Conservation (phyloP, 2,888 invertebrate species). For the Amphimallon solstitiale region DNA sequence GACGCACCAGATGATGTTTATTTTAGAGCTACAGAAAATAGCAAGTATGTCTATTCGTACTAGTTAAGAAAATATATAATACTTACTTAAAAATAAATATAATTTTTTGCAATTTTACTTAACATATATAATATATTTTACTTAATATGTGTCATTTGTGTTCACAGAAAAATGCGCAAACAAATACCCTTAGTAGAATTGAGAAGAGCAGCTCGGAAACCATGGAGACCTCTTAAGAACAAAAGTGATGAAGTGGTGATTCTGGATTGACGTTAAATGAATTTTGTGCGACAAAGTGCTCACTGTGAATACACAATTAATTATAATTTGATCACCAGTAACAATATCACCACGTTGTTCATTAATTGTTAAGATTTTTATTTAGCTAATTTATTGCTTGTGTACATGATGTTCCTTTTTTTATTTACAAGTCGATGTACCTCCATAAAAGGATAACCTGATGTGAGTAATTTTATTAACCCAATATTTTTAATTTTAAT, state of each 20-base stretch:
- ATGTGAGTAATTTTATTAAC: conserved; percentile 23
- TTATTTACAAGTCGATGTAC: conserved; percentile 31
- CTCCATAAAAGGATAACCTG: conserved; percentile 11
- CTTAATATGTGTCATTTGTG: conserved; percentile 38
- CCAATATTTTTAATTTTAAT: conserved; percentile 21
- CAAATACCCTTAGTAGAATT: conserved; percentile 82
- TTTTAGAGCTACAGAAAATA: conserved; percentile 89
- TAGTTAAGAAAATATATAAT: no score
- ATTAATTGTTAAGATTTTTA: conserved; percentile 35
- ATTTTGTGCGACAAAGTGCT: conserved; percentile 52
- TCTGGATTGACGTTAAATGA: conserved; percentile 67
- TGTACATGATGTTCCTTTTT: conserved; percentile 38
- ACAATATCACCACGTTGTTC: conserved; percentile 50
- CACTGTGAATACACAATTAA: conserved; percentile 50
- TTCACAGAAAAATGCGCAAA: conserved; percentile 82
- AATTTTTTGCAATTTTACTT: not conserved
- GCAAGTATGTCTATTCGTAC: conserved; percentile 80
- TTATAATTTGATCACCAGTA: conserved; percentile 49
- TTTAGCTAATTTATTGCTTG: conserved; percentile 38
- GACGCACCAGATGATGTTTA: conserved; percentile 98
- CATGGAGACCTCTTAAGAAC: conserved; percentile 74
- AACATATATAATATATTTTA: conserved; percentile 1
- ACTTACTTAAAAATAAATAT: no score
- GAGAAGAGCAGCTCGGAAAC: conserved; percentile 86
- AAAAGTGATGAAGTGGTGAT: conserved; percentile 71